A percentile compares a stretch with the other conserved stretches of the same genome.
These are phyloP conservation scores for Protophormia terraenovae DNA, from an alignment of 2,888 invertebrate species.

Conservation along the genomic window DNA sequence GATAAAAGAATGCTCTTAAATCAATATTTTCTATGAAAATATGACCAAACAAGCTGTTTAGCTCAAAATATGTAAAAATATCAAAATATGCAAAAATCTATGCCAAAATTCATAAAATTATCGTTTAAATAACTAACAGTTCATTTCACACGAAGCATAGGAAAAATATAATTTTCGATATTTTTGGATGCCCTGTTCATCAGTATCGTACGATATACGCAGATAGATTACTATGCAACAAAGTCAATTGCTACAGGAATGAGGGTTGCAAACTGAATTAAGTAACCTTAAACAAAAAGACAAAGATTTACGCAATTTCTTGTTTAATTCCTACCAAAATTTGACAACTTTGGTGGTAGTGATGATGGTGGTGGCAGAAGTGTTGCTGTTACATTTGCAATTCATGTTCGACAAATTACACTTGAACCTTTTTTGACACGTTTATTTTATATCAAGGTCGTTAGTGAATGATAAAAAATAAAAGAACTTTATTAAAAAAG, in stretches of 20 bases:
- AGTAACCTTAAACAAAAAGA: constrained; percentile 2
- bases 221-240: constrained; percentile 34
- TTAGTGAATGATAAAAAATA: too few relatives aligned
- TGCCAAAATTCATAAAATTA: too few relatives aligned
- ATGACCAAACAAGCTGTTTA: too few relatives aligned
- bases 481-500: too few relatives aligned
- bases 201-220: constrained; percentile 5
- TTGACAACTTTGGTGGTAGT: constrained; percentile 27
- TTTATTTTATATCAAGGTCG: not conserved
- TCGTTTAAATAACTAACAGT: too few relatives aligned
- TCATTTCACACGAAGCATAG: too few relatives aligned
- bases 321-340: constrained; percentile 41
- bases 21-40: too few relatives aligned
- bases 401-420: not conserved
- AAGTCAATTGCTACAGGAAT: constrained; percentile 52
- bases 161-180: too few relatives aligned
- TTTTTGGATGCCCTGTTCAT: too few relatives aligned
- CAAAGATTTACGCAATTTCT: constrained; percentile 59
- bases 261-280: constrained; percentile 46
- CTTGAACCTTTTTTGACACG: not conserved
- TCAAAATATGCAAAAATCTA: too few relatives aligned
- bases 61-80: too few relatives aligned
- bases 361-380: constrained; percentile 36
- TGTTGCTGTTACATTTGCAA: constrained; percentile 5
- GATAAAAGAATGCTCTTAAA: too few relatives aligned